Conservation (phyloP, 2,888 invertebrate genomes). For the Fabriciana adippe region DNA sequence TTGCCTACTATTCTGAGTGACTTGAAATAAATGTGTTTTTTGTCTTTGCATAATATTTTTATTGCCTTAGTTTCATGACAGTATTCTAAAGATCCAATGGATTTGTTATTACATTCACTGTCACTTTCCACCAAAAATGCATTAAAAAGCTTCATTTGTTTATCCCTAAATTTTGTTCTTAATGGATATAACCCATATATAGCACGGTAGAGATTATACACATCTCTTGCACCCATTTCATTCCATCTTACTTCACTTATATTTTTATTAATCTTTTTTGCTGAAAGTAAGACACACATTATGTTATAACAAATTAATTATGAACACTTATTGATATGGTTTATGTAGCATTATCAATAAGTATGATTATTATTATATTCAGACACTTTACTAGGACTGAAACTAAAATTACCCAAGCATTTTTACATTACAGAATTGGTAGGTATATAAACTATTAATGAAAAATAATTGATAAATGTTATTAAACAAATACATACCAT, state of each 20-base stretch:
- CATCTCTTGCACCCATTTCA: slow-evolving; percentile 82
- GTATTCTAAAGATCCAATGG: slow-evolving; percentile 84
- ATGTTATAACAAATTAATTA: background rate
- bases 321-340: too few relatives aligned
- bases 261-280: slow-evolving; percentile 86
- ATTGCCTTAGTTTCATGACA: slow-evolving; percentile 81
- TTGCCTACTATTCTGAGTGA: slow-evolving; percentile 85
- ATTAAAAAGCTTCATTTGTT: slow-evolving; percentile 84
- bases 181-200: slow-evolving; percentile 84
- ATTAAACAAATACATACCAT: slow-evolving; percentile 80
- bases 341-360: background rate
- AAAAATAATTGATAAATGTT: background rate
- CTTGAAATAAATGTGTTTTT: slow-evolving; percentile 84
- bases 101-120: slow-evolving; percentile 47
- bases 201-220: slow-evolving; percentile 88
- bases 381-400: background rate
- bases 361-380: background rate
- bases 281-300: slow-evolving; percentile 62
- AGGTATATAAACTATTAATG: too few relatives aligned
- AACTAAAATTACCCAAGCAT: background rate
- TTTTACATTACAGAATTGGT: background rate
- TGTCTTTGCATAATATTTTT: slow-evolving; percentile 85
- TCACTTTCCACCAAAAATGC: slow-evolving; percentile 63
- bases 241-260: slow-evolving; percentile 86
- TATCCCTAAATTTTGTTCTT: slow-evolving; percentile 83